Percentiles rank a stretch among this genome's conserved stretches.
Evolutionary conservation across 2,113 vertebrate species (phyloP).

Genomic region (Scortum barcoo): DNA sequence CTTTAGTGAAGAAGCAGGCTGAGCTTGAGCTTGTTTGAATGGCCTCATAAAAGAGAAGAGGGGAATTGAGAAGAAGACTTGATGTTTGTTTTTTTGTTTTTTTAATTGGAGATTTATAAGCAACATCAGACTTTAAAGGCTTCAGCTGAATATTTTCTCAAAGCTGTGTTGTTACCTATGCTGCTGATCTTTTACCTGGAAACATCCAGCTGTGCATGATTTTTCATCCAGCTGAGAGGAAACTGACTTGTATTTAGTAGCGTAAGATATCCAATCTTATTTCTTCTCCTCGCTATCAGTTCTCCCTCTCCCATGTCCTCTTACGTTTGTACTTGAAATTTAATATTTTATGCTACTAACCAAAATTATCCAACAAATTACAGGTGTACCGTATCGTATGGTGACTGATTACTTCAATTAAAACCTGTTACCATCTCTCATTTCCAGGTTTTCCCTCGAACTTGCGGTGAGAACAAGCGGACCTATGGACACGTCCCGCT

Average conservation of each 20-base stretch:
- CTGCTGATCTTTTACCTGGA: conserved; percentile 27
- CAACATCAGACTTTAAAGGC: not conserved
- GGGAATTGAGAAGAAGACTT: conserved; percentile 15
- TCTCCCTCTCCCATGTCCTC: not conserved
- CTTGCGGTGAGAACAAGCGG: conserved; percentile 40
- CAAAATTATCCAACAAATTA: not conserved
- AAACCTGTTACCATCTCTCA: conserved; percentile 19
- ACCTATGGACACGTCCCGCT: conserved; percentile 71
- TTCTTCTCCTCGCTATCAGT: not conserved
- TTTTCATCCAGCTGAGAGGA: conserved; percentile 18
- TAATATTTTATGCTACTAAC: not conserved
- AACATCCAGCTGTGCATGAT: not conserved
- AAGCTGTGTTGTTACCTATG: not conserved
- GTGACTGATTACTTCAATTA: no score
- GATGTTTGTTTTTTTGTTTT: conserved; percentile 24
- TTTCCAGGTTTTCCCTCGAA: conserved; percentile 65
- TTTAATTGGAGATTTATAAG: not conserved
- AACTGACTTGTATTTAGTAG: not conserved
- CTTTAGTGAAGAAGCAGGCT: conserved; percentile 64
- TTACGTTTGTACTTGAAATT: conserved; percentile 3
- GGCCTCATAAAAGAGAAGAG: conserved; percentile 45
- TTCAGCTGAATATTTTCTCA: conserved; percentile 18
- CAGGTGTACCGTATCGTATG: not conserved
- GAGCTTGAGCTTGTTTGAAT: conserved; percentile 56
- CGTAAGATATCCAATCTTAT: conserved; percentile 4